Base-by-base conservation (phyloP, 2,113 vertebrate species). In the Mormyrus iriodes region DNA sequence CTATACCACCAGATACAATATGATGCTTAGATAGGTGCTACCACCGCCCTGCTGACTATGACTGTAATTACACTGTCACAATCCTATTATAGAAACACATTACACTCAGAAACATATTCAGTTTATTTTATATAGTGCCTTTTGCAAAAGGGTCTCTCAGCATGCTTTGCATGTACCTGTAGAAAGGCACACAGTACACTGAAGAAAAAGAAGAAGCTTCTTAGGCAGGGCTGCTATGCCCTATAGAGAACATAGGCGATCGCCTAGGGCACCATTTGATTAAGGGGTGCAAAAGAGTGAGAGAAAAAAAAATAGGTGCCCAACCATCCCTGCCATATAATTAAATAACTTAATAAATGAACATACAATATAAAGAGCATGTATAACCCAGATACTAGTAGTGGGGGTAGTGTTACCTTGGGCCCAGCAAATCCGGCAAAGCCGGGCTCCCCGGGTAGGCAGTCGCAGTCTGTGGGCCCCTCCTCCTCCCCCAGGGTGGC, bases 351-450 rank as follows among this genome's bases (percentile, higher is more conserved):
- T 76, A 19, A 53, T 53, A 35, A 76, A 31, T 15, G 2, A 76
- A 76, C 6, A 39, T 4, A 39, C 4, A 2, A 76, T 76, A 76
- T 76, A 76, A 13, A 5, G 13, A 1, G 35, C 39, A 76, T 76
- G 35, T 15, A 39, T 39, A 39, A 10, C 27, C 31, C 13, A 76
- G 13, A 39, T 76, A 31, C 31, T 76, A 49, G 4, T 17, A 1
- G 24, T 19, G 15, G 48, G 85, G 85, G 27, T 52, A 53, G 51
- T 17, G 88, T 92, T 92, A 95, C 95, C 94, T 96, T 96, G 1
- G 95, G 94, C 58, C 96, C 94, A 1, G 93, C 93, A 1, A 93
- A 95, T 27, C 95, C 94, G 49, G 93, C 93, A 31, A 94, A 95
- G 42, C 94, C 95, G 0, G 94, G 94, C 87, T 95, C 91, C 84